phyloP scores from a whole-genome alignment of 2,888 invertebrate species.

The Tiliacea citrago region DNA sequence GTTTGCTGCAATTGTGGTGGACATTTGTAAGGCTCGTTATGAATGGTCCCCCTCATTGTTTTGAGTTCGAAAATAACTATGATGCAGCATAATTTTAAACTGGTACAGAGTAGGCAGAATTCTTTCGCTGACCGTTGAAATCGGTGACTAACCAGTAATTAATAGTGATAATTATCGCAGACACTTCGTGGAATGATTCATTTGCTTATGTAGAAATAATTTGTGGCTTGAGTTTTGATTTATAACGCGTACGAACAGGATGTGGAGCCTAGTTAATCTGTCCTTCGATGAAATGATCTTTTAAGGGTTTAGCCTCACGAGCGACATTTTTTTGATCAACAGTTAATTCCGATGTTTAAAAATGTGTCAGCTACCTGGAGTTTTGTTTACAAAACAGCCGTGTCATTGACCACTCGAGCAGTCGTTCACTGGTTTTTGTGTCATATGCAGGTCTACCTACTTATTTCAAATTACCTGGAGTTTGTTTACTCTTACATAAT shows the following conservation, averaged over 20 bases:
- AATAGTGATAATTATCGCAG: conserved; percentile 66
- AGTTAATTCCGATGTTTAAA: conserved; percentile 27
- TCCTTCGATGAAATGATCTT: conserved; percentile 29
- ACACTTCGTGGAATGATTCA: conserved; percentile 60
- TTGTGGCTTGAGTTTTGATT: conserved; percentile 57
- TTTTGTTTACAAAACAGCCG: conserved; percentile 49
- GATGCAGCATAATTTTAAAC: conserved; percentile 75
- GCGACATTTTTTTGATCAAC: conserved; percentile 17
- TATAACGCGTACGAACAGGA: conserved; percentile 61
- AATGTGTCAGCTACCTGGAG: conserved; percentile 43
- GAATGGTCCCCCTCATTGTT: conserved; percentile 79
- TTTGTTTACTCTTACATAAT: conserved; percentile 42
- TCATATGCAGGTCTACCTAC: conserved; percentile 26
- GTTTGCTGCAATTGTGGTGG: conserved; percentile 83
- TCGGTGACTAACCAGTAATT: conserved; percentile 63
- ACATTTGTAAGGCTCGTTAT: conserved; percentile 82
- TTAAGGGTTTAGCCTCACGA: conserved; percentile 26
- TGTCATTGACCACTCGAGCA: conserved; percentile 45
- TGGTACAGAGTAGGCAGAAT: conserved; percentile 56
- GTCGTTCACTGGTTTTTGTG: conserved; percentile 42
- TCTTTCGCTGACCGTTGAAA: conserved; percentile 52
- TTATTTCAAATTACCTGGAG: conserved; percentile 26
- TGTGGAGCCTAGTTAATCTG: conserved; percentile 40
- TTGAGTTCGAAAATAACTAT: conserved; percentile 80
- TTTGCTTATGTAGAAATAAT: conserved; percentile 49